A percentile compares a stretch with the other conserved stretches of the same genome.
phyloP scores from a whole-genome alignment of 2,888 invertebrate species.

The Stramonita haemastoma region DNA sequence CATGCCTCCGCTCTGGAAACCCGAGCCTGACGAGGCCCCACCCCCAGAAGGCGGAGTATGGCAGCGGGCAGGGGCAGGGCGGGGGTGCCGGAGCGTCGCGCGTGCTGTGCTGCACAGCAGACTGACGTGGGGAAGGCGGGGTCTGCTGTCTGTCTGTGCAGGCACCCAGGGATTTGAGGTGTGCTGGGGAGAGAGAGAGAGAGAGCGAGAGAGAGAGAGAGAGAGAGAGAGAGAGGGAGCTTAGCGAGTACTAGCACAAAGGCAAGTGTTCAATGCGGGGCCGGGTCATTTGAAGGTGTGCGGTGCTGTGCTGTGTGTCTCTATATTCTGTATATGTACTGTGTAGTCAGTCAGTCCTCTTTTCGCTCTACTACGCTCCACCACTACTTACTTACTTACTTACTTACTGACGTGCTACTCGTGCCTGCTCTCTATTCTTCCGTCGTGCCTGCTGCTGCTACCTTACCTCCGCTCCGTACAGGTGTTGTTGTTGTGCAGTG shows the following conservation, averaged over 20 bases:
- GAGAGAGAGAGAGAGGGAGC: too few relatives aligned
- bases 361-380: neutral
- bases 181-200: too few relatives aligned
- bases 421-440: neutral
- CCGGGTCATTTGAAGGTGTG: slow-evolving; percentile 16
- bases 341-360: neutral
- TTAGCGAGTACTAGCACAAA: neutral
- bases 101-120: neutral
- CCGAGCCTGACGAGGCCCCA: neutral
- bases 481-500: neutral
- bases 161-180: neutral
- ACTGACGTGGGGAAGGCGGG: neutral
- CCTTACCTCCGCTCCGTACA: neutral
- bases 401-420: too few relatives aligned
- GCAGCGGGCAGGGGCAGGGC: neutral
- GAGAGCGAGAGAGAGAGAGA: too few relatives aligned
- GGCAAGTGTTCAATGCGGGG: neutral
- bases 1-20: neutral
- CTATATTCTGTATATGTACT: slow-evolving; percentile 6
- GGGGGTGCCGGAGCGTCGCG: too few relatives aligned
- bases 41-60: neutral
- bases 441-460: neutral
- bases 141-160: too few relatives aligned
- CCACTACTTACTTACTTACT: too few relatives aligned
- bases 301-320: neutral